Evolutionary conservation across 2,113 vertebrate genomes (phyloP).

Genomic region (Phocoena phocoena): DNA sequence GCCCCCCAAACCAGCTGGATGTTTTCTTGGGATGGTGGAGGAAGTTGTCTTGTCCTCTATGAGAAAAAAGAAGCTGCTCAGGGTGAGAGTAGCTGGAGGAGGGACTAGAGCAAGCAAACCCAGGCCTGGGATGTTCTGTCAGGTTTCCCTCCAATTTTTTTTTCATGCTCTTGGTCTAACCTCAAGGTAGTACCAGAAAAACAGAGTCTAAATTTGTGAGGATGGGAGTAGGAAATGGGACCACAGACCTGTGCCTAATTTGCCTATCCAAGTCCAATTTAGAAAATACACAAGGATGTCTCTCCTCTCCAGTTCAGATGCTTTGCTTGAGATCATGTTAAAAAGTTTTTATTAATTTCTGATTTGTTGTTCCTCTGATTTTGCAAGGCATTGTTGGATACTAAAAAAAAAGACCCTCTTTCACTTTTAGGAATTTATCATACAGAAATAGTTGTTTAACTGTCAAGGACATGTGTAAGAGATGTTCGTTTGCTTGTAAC

Average conservation of each 20-base stretch:
- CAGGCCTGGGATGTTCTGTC: background rate
- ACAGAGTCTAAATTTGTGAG: background rate
- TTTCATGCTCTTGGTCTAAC: background rate
- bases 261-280: background rate
- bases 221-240: background rate
- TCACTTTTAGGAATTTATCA: background rate
- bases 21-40: background rate
- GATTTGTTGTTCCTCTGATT: background rate
- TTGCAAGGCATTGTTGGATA: background rate
- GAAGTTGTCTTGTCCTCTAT: background rate
- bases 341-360: slow-evolving; percentile 5
- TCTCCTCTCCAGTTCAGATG: background rate
- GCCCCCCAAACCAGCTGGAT: background rate
- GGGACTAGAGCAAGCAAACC: background rate
- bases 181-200: background rate
- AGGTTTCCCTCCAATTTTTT: background rate
- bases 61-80: background rate
- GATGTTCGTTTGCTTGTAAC: background rate
- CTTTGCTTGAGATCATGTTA: background rate
- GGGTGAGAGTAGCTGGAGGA: background rate
- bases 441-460: background rate
- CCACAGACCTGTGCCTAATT: background rate
- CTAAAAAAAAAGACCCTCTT: background rate
- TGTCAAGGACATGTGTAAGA: background rate
- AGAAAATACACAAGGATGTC: background rate